phyloP scores from a whole-genome alignment of 2,113 vertebrate species.

The Sceloporus undulatus region DNA sequence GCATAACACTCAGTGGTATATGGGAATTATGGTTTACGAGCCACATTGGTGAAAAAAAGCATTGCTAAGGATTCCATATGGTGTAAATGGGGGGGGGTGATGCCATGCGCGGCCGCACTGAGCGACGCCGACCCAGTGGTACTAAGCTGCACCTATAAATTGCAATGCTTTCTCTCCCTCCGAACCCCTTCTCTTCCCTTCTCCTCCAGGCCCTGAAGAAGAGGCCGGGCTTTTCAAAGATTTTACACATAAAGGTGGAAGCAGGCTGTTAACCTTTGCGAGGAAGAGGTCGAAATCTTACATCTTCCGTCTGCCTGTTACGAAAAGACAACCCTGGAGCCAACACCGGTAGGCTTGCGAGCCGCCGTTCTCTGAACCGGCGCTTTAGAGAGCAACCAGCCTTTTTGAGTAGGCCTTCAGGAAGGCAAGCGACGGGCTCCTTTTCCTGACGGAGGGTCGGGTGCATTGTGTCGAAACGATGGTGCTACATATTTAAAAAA shows the following conservation, averaged over 20 bases:
- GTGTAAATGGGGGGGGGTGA: no score
- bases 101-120: no score
- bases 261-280: constrained; percentile 89
- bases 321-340: neutral
- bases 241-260: constrained; percentile 97
- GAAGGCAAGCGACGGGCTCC: constrained; percentile 10
- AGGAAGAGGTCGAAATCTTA: constrained; percentile 64
- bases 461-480: neutral
- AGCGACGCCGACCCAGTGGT: no score
- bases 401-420: constrained; percentile 34
- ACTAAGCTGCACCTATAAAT: neutral
- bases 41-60: no score
- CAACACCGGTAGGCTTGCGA: neutral
- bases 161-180: neutral
- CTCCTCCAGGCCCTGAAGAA: constrained; percentile 91
- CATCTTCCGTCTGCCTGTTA: constrained; percentile 48
- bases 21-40: no score
- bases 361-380: accelerated
- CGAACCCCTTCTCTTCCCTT: neutral
- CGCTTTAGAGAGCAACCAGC: constrained; percentile 1
- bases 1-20: no score
- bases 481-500: constrained; percentile 58
- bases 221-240: constrained; percentile 97
- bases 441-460: neutral
- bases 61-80: no score